These are phyloP conservation scores for Chalcis sispes DNA, from an alignment of 2,888 invertebrate species.

Conservation along the genomic window DNA sequence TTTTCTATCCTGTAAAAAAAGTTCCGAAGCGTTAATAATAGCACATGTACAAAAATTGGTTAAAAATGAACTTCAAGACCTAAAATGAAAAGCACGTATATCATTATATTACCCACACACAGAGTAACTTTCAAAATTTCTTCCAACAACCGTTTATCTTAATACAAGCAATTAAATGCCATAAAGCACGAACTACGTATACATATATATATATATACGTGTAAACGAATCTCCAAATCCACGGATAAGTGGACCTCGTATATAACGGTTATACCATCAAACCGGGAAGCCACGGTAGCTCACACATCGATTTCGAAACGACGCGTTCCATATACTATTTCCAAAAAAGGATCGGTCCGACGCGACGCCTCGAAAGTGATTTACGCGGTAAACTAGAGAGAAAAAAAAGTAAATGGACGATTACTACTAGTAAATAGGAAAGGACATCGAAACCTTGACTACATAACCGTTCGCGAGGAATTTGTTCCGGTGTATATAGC, in stretches of 20 bases:
- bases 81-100: no score
- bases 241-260: no score
- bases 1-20: no score
- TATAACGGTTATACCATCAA: not conserved
- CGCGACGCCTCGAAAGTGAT: conserved; percentile 29
- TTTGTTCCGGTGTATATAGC: not conserved
- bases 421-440: not conserved
- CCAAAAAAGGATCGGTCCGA: conserved; percentile 35
- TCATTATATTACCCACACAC: no score
- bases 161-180: no score
- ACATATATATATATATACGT: conserved; percentile 5
- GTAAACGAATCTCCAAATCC: not conserved
- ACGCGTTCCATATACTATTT: not conserved
- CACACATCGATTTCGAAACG: conserved; percentile 24
- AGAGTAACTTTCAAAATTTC: no score
- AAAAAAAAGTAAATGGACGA: conserved; percentile 11
- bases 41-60: no score
- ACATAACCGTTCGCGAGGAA: no score
- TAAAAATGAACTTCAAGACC: no score
- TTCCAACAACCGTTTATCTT: no score
- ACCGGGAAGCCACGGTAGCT: not conserved
- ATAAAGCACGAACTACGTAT: not conserved
- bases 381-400: conserved; percentile 13
- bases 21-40: no score
- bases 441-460: not conserved